phyloP scores from a whole-genome alignment of 53 echinoderm and acorn worm genomes.

The Holothuria leucospilota region DNA sequence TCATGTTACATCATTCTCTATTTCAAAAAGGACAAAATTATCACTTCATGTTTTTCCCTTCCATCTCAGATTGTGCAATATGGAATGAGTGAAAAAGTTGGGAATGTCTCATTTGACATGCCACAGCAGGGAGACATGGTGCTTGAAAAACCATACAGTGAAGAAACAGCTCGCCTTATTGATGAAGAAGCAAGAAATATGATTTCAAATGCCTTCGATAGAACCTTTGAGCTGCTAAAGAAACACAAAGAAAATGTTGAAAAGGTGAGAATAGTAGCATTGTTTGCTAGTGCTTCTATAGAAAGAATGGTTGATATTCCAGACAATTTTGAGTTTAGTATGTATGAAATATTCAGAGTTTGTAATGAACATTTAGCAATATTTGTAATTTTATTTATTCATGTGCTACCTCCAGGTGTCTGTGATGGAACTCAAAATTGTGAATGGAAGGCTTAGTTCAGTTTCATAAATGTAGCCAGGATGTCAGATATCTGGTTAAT shows the following conservation, averaged over 20 bases:
- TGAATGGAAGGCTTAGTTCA: no score
- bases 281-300: neutral
- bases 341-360: neutral
- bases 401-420: no score
- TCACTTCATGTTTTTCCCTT: no score
- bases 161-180: slow-evolving; percentile 88
- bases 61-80: slow-evolving; percentile 83
- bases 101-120: slow-evolving; percentile 96
- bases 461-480: no score
- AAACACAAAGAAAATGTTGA: slow-evolving; percentile 87
- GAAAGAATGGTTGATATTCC: neutral
- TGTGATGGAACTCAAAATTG: no score
- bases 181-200: slow-evolving; percentile 87
- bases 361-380: no score
- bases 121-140: slow-evolving; percentile 98
- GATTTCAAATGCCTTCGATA: slow-evolving; percentile 79
- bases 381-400: no score
- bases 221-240: slow-evolving; percentile 74
- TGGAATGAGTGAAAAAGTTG: slow-evolving; percentile 96
- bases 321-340: neutral
- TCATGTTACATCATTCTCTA: no score
- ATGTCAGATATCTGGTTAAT: no score
- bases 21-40: no score
- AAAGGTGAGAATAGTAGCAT: slow-evolving; percentile 65
- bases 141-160: slow-evolving; percentile 97